Percentiles rank a stretch among this genome's conserved stretches.
These are phyloP conservation scores for Gobius niger DNA, from an alignment of 2,113 vertebrate species.

Conservation along the genomic window DNA sequence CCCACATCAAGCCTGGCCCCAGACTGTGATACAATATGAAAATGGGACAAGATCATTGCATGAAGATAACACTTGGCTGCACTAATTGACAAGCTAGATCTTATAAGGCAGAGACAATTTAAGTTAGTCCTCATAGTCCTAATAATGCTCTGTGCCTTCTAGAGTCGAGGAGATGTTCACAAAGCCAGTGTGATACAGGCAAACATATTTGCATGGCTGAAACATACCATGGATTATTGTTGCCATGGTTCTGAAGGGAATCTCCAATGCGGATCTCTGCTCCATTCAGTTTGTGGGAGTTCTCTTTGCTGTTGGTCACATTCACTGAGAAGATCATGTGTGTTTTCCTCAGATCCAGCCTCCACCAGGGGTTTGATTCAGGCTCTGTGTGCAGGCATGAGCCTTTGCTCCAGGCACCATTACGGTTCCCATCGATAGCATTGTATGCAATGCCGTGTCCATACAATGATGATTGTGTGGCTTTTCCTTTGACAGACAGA, in stretches of 20 bases:
- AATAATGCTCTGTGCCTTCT: too few relatives aligned
- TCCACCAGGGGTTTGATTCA: conserved; percentile 39
- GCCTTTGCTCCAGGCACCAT: not conserved
- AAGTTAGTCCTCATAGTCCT: too few relatives aligned
- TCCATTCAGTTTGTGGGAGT: not conserved
- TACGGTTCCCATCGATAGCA: conserved; percentile 44
- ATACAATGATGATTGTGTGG: conserved; percentile 38
- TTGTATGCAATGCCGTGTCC: fast-evolving
- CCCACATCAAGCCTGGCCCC: too few relatives aligned
- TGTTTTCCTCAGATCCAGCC: conserved; percentile 44
- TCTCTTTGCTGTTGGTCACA: conserved; percentile 9
- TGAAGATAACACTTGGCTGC: too few relatives aligned
- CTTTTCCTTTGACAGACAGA: conserved; percentile 48
- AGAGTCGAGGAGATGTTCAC: too few relatives aligned
- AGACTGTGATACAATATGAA: too few relatives aligned
- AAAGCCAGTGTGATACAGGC: too few relatives aligned
- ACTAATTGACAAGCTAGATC: too few relatives aligned
- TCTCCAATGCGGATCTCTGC: conserved; percentile 60
- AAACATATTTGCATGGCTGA: too few relatives aligned
- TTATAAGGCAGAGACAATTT: too few relatives aligned
- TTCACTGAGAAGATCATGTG: conserved; percentile 46
- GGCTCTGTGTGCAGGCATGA: not conserved
- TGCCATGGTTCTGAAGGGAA: conserved; percentile 45
- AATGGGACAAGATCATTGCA: too few relatives aligned
- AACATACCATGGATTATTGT: conserved; percentile 53